Conservation (phyloP, 2,797 vertebrate species). For the Odontamblyopus lacepedii region DNA sequence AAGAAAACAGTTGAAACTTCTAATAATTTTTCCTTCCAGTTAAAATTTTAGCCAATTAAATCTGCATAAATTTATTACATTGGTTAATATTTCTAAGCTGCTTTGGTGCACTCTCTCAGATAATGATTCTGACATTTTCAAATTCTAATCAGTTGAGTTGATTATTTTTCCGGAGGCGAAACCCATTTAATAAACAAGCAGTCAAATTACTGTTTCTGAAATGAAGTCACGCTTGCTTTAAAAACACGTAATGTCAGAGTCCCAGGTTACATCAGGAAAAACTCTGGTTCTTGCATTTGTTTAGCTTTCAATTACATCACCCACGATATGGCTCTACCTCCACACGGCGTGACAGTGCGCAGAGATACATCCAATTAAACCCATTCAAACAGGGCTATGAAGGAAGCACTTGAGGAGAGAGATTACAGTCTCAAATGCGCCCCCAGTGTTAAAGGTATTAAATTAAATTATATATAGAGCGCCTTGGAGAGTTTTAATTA, state of each 20-base stretch:
- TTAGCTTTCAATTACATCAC: conserved; percentile 14
- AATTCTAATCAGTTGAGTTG: conserved; percentile 21
- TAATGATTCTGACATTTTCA: conserved; percentile 22
- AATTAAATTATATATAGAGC: conserved; percentile 1
- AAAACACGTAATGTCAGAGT: conserved; percentile 15
- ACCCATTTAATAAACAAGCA: conserved; percentile 25
- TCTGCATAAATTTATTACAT: not conserved
- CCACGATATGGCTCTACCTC: conserved; percentile 21
- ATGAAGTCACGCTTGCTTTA: conserved; percentile 8
- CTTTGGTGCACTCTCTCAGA: not conserved
- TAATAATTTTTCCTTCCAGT: not conserved
- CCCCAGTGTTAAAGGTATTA: not conserved
- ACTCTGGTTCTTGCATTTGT: conserved; percentile 18
- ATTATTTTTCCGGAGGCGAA: conserved; percentile 16
- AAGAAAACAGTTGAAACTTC: not conserved
- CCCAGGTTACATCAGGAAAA: conserved; percentile 15
- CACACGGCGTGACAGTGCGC: conserved; percentile 7
- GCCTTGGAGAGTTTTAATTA: conserved; percentile 15
- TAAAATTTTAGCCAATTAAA: not conserved
- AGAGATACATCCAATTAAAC: conserved; percentile 25
- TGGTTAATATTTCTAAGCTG: conserved; percentile 2
- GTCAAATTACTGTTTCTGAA: conserved; percentile 18
- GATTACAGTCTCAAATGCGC: conserved; percentile 13
- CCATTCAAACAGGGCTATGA: conserved; percentile 29
- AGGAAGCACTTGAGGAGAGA: conserved; percentile 25